phyloP scores from a whole-genome alignment of 2,113 vertebrate genomes.

The Psephotus haematonotus region DNA sequence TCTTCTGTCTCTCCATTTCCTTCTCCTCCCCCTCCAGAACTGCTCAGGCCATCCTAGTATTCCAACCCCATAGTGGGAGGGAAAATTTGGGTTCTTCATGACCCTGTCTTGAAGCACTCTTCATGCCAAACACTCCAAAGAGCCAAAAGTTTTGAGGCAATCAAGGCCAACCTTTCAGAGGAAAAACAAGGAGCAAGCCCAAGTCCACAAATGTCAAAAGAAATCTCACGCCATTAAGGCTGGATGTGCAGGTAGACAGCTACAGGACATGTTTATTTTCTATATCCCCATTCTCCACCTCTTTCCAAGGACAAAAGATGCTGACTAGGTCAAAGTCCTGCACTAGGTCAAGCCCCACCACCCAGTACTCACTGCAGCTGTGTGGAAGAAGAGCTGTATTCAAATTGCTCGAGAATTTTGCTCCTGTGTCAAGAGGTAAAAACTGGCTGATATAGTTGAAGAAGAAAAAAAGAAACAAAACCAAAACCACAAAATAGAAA shows the following conservation, averaged over 20 bases:
- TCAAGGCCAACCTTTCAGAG: background rate
- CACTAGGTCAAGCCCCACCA: background rate
- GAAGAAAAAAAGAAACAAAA: background rate
- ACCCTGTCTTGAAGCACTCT: background rate
- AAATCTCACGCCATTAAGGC: background rate
- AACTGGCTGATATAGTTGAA: background rate
- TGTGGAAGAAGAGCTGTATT: background rate
- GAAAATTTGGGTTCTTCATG: background rate
- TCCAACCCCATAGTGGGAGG: background rate
- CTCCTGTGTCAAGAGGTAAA: background rate
- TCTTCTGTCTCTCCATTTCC: background rate
- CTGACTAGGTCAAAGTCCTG: background rate
- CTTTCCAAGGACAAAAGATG: background rate
- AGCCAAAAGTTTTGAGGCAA: background rate
- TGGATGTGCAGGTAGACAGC: background rate
- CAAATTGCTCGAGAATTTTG: background rate
- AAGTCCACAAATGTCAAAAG: background rate
- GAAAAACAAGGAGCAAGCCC: background rate
- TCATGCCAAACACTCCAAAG: background rate
- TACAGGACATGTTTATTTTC: background rate
- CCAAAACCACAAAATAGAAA: background rate
- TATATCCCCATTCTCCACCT: background rate
- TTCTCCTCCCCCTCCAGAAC: background rate
- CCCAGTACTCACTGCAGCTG: background rate
- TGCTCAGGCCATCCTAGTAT: background rate